These are phyloP conservation scores for Hydrotaea cyrtoneurina DNA, from an alignment of 2,888 invertebrate species.

Conservation along the genomic window DNA sequence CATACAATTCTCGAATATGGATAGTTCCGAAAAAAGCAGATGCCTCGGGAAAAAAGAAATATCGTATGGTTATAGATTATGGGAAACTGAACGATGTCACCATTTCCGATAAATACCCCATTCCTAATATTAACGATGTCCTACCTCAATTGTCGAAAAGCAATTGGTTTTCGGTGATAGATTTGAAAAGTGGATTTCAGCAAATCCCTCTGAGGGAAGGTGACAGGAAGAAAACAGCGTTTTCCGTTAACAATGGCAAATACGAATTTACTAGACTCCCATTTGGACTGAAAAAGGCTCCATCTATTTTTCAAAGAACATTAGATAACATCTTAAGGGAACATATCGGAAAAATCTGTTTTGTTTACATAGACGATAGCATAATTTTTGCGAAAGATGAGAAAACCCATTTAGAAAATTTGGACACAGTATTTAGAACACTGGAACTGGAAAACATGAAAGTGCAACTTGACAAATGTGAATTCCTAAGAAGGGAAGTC, in stretches of 20 bases:
- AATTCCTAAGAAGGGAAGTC: too few species aligned
- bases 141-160: conserved; percentile 16
- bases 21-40: conserved; percentile 34
- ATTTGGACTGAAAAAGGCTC: conserved; percentile 47
- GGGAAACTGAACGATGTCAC: conserved; percentile 32
- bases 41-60: conserved; percentile 41
- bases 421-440: too few species aligned
- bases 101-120: conserved; percentile 31
- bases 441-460: too few species aligned
- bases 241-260: conserved; percentile 33
- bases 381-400: too few species aligned
- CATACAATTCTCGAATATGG: conserved; percentile 37
- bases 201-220: conserved; percentile 39
- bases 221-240: too few species aligned
- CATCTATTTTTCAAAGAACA: conserved; percentile 11
- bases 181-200: conserved; percentile 46
- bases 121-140: conserved; percentile 18
- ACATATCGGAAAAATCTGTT: conserved; percentile 35
- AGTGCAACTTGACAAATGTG: too few species aligned
- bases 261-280: conserved; percentile 47
- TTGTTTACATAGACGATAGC: conserved; percentile 37
- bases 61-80: conserved; percentile 40
- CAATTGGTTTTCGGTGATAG: conserved; percentile 27
- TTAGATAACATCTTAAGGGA: conserved; percentile 34
- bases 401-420: too few species aligned